Base-by-base conservation (phyloP, 1,140 invertebrate species). In the Battus philenor region DNA sequence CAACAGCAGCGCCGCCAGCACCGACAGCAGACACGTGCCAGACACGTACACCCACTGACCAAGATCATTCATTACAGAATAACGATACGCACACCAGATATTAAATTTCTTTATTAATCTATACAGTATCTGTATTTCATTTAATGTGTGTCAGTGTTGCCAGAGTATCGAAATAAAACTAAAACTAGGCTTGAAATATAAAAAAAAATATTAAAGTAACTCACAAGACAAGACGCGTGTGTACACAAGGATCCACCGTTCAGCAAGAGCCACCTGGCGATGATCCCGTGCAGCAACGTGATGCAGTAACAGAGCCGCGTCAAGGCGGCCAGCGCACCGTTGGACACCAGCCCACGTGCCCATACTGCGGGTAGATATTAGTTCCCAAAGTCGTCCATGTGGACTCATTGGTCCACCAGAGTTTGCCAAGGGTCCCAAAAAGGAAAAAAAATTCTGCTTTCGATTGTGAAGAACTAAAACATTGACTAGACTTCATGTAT, bases 1-100 rank as follows among this genome's bases (percentile, higher is more conserved):
- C 6, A 83, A 61, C 0, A 61, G 13, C 3, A 80, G 43, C 6
- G 76, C 50, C 1, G 43, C 62, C 1, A 54, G 7, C 0, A 77
- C 2, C 0, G 76, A 67, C 15, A 68, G 27, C 7, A 64, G 0
- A 1, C 51, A 47, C 2, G 60, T 67, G 1, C 74, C 74, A 4
- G 69, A 60, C 47, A 67, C 77, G 49, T 77, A 79, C 13, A 61
- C 67, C 58, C 69, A 68, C 79, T 83, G 59, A 20, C 18, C 18
- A 20, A 3, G 6, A 20, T 20, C 6, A 3, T 3, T 20, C 18
- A 20, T 20, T 20, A 20, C 6, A 20, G n/a, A n/a, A 15, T 50
- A 60, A 47, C 4, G 9, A 8, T 5, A 24, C 22, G 22, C 22
- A 5, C 1, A 30, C 38, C 15, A 32, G 16, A 17, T 36, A 36